Evolutionary conservation across 2,797 vertebrate genomes (phyloP).

Genomic region (Lacerta agilis): DNA sequence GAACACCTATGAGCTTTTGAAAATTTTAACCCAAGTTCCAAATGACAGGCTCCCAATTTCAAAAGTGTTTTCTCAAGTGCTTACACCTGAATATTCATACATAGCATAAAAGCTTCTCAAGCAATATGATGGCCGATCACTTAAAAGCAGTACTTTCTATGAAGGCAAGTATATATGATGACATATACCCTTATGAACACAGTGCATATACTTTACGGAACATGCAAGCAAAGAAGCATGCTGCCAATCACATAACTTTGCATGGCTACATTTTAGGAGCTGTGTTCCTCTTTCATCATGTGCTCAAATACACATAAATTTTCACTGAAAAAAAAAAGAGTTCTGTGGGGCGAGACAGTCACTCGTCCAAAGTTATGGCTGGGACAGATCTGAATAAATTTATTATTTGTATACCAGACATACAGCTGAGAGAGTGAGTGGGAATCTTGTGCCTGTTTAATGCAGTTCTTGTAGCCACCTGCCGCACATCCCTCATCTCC

Average conservation of each 20-base stretch:
- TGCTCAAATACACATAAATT: constrained; percentile 38
- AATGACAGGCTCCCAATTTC: constrained; percentile 11
- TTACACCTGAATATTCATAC: background rate
- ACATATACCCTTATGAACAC: constrained; percentile 55
- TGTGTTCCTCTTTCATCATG: constrained; percentile 60
- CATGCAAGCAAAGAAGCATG: constrained; percentile 67
- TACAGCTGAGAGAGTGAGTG: background rate
- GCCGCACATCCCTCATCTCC: background rate
- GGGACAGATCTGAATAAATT: background rate
- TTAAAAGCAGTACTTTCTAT: constrained; percentile 24
- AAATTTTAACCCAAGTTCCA: constrained; percentile 27
- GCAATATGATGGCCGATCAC: constrained; percentile 2
- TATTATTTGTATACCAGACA: background rate
- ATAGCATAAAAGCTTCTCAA: constrained; percentile 32
- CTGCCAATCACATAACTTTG: constrained; percentile 60
- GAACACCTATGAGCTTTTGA: constrained; percentile 5
- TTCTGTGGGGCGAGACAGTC: background rate
- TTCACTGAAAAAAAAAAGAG: constrained; percentile 6
- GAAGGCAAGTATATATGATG: constrained; percentile 37
- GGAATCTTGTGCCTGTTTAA: background rate
- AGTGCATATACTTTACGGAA: constrained; percentile 47
- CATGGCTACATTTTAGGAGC: constrained; percentile 41
- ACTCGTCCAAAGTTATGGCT: background rate
- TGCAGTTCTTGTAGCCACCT: background rate
- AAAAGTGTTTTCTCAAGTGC: constrained; percentile 29